A percentile compares a stretch with the other conserved stretches of the same genome.
Evolutionary conservation across 2,797 vertebrate species (phyloP).

Genomic region (Alca torda): DNA sequence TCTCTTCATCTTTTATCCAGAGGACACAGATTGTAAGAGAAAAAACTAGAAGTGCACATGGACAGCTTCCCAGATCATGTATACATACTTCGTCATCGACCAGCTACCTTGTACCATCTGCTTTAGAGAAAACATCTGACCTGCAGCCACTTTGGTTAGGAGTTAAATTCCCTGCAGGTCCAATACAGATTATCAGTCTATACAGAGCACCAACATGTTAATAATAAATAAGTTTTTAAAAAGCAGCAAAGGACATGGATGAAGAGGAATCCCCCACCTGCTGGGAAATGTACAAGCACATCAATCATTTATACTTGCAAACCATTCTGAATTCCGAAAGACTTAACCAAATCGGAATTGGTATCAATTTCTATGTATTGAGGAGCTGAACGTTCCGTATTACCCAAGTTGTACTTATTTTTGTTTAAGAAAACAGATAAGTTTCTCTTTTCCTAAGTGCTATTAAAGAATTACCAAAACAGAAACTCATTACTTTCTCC

Average conservation of each 20-base stretch:
- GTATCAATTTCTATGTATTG: neutral
- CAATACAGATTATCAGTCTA: neutral
- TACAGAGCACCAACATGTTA: neutral
- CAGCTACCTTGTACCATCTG: neutral
- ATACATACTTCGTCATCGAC: neutral
- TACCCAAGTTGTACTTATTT: neutral
- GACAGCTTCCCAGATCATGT: neutral
- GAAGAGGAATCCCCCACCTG: neutral
- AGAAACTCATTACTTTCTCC: neutral
- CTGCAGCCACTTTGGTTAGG: neutral
- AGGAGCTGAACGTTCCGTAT: neutral
- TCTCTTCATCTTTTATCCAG: neutral
- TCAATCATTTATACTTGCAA: neutral
- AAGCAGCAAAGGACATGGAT: neutral
- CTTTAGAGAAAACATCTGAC: neutral
- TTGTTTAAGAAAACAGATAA: neutral
- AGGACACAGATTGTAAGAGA: neutral
- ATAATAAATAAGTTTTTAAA: neutral
- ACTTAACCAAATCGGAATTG: neutral
- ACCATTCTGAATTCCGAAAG: neutral
- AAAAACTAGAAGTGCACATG: neutral
- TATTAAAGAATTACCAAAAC: neutral
- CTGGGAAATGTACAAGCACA: neutral
- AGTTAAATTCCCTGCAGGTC: neutral
- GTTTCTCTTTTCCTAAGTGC: neutral